These are phyloP conservation scores for Zalophus californianus DNA, from an alignment of 2,797 vertebrate genomes.

Conservation along the genomic window DNA sequence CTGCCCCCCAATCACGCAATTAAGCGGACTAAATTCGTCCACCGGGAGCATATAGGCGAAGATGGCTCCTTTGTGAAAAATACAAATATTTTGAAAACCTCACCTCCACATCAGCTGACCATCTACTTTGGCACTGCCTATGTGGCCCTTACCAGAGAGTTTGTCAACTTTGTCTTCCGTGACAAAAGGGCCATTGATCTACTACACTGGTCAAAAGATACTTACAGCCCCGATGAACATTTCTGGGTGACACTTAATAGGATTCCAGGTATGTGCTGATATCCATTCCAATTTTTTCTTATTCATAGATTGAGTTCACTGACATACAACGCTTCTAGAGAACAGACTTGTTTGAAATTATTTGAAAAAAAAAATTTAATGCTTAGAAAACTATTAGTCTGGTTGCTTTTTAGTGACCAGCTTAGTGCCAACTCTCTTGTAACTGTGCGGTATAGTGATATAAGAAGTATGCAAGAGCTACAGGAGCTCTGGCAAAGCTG, in stretches of 20 bases:
- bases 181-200: slow-evolving; percentile 84
- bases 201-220: slow-evolving; percentile 85
- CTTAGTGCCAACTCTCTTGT: not conserved
- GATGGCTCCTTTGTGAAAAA: slow-evolving; percentile 54
- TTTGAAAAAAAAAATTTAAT: not conserved
- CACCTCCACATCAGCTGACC: slow-evolving; percentile 84
- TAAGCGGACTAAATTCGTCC: slow-evolving; percentile 76
- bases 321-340: not conserved
- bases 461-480: not conserved
- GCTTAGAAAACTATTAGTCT: not conserved
- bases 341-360: slow-evolving; percentile 14
- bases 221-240: slow-evolving; percentile 87
- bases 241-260: slow-evolving; percentile 88
- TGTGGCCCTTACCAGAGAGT: slow-evolving; percentile 84
- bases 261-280: slow-evolving; percentile 83
- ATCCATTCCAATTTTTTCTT: not conserved
- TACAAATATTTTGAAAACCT: slow-evolving; percentile 70
- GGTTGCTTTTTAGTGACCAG: not conserved
- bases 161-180: slow-evolving; percentile 81
- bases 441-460: not conserved
- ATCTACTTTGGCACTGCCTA: slow-evolving; percentile 87
- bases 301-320: not conserved
- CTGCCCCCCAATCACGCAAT: slow-evolving; percentile 65
- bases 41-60: slow-evolving; percentile 58
- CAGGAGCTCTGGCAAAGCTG: not conserved